Evolutionary conservation across 2,888 invertebrate species (phyloP).

Genomic region (Pseudococcus longispinus): DNA sequence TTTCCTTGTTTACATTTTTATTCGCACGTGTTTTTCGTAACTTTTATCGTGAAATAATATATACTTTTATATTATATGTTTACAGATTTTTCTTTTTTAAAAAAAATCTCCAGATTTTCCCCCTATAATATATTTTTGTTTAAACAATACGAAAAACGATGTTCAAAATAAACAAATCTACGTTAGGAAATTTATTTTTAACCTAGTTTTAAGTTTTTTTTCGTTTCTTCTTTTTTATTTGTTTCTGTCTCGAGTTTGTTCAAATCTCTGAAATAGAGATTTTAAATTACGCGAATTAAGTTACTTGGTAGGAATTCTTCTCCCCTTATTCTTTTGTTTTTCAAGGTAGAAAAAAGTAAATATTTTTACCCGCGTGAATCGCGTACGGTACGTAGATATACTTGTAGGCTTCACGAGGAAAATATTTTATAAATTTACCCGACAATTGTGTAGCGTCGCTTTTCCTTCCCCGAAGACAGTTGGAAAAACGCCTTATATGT

Average conservation of each 20-base stretch:
- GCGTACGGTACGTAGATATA: not conserved
- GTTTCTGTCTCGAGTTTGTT: not conserved
- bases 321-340: not conserved
- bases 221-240: not conserved
- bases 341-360: not conserved
- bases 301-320: not conserved
- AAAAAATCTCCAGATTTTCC: not conserved
- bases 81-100: not conserved
- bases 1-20: conserved; percentile 38
- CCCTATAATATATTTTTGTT: not conserved
- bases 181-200: not conserved
- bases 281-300: conserved; percentile 7
- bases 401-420: not conserved
- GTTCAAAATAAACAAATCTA: not conserved
- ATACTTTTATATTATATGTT: not conserved
- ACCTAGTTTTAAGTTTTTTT: conserved; percentile 7
- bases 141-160: not conserved
- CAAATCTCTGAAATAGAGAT: not conserved
- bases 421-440: not conserved
- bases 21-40: conserved; percentile 22
- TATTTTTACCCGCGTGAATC: not conserved
- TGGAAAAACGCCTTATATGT: not conserved
- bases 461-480: not conserved
- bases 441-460: not conserved
- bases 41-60: conserved; percentile 26